A percentile compares a stretch with the other conserved stretches of the same genome.
Evolutionary conservation across 2,888 invertebrate species (phyloP).

Genomic region (Drosophila subsilvestris): DNA sequence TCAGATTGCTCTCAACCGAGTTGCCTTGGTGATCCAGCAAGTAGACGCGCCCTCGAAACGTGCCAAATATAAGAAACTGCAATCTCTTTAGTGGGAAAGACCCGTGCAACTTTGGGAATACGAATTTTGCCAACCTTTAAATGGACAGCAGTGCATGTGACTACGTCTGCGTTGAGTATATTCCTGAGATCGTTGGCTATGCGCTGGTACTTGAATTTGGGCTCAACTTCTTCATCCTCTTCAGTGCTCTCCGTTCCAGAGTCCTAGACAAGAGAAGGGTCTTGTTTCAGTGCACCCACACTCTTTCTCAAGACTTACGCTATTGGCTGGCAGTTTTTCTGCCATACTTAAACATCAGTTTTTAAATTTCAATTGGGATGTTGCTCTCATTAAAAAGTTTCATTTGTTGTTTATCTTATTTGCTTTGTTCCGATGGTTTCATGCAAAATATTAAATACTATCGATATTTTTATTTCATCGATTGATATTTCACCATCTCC

Average conservation of each 20-base stretch:
- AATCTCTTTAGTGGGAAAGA: conserved; percentile 18
- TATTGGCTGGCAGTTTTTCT: conserved; percentile 43
- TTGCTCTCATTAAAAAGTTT: conserved; percentile 55
- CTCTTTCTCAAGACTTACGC: conserved; percentile 37
- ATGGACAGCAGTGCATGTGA: conserved; percentile 96
- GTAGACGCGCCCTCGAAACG: conserved; percentile 95
- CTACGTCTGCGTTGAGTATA: conserved; percentile 93
- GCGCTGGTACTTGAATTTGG: conserved; percentile 95
- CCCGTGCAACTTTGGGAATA: not conserved
- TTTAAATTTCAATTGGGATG: not conserved
- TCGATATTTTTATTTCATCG: not conserved
- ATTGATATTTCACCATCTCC: no score
- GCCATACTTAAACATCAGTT: conserved; percentile 35
- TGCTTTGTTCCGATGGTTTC: conserved; percentile 7
- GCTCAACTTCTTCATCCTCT: conserved; percentile 88
- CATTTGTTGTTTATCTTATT: conserved; percentile 39
- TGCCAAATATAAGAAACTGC: conserved; percentile 95
- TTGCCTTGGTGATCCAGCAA: conserved; percentile 97
- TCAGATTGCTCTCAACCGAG: conserved; percentile 86
- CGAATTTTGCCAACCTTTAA: conserved; percentile 88
- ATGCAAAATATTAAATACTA: no score
- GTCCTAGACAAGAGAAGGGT: conserved; percentile 33
- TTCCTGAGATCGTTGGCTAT: conserved; percentile 93
- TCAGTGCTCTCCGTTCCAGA: conserved; percentile 79
- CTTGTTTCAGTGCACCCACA: not conserved